These are phyloP conservation scores for Linurgus olivaceus DNA, from an alignment of 2,797 vertebrate genomes.

Conservation along the genomic window DNA sequence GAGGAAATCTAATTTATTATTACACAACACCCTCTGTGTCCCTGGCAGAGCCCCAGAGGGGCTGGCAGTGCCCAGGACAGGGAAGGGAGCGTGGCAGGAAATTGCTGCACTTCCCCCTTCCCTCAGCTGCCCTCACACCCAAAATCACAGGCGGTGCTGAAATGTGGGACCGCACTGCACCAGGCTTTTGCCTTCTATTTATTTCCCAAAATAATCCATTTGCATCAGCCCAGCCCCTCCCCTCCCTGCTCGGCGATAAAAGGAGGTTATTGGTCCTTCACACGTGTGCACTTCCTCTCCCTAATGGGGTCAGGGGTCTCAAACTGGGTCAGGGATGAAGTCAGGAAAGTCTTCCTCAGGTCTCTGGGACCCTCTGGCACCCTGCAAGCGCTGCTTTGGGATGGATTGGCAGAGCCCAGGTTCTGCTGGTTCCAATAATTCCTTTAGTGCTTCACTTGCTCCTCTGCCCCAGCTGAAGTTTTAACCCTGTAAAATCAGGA, in stretches of 20 bases:
- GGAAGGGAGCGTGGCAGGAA: neutral
- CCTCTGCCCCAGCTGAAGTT: too few relatives aligned
- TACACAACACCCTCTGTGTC: fast-evolving
- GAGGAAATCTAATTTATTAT: too few relatives aligned
- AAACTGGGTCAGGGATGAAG: too few relatives aligned
- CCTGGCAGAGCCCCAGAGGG: too few relatives aligned
- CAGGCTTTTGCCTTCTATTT: neutral
- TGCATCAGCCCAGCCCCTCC: neutral
- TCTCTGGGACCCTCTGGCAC: too few relatives aligned
- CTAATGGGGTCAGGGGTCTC: neutral
- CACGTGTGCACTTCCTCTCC: too few relatives aligned
- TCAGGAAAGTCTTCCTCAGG: neutral
- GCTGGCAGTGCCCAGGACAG: too few relatives aligned
- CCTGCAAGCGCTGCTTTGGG: neutral
- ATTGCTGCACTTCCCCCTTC: neutral
- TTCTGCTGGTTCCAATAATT: neutral
- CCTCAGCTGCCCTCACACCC: too few relatives aligned
- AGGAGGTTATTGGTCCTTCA: neutral
- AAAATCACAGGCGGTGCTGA: fast-evolving
- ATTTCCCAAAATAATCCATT: neutral
- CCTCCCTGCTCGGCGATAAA: neutral
- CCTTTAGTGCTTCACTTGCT: neutral
- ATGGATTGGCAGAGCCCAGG: neutral
- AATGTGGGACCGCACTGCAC: neutral
- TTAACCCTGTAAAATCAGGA: too few relatives aligned